Percentiles rank a stretch among this genome's conserved stretches.
phyloP scores from a whole-genome alignment of 2,113 vertebrate species.

The Antechinus flavipes region DNA sequence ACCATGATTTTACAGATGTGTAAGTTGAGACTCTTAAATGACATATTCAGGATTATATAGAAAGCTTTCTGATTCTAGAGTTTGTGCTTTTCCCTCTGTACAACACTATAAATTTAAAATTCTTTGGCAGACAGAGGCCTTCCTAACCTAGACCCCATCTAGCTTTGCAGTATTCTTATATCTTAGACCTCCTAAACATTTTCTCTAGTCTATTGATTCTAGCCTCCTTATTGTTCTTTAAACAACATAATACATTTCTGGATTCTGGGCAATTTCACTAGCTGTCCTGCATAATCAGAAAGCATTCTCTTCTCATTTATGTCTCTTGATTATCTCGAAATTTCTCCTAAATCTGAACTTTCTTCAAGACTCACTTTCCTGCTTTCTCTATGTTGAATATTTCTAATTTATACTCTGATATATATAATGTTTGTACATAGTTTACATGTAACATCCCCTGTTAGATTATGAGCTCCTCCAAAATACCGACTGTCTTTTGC shows the following conservation, averaged over 20 bases:
- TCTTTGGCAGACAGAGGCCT: background rate
- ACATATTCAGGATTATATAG: background rate
- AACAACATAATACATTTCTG: background rate
- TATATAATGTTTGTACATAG: background rate
- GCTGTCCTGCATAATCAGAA: background rate
- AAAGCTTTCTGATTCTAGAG: background rate
- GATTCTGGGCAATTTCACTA: background rate
- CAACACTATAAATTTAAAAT: background rate
- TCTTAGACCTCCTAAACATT: background rate
- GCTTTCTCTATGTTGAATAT: background rate
- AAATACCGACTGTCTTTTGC: background rate
- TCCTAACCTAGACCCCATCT: background rate
- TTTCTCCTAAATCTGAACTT: background rate
- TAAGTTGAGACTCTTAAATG: background rate
- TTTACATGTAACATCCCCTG: background rate
- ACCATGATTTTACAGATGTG: background rate
- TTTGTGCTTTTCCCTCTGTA: background rate
- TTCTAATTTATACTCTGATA: background rate
- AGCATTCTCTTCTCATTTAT: background rate
- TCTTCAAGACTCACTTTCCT: background rate
- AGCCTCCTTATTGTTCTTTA: background rate
- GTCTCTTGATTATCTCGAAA: background rate
- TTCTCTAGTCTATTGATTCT: background rate
- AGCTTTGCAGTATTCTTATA: background rate
- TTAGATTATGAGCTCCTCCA: background rate